Evolutionary conservation across 2,113 vertebrate species (phyloP).

Genomic region (Entelurus aequoreus): DNA sequence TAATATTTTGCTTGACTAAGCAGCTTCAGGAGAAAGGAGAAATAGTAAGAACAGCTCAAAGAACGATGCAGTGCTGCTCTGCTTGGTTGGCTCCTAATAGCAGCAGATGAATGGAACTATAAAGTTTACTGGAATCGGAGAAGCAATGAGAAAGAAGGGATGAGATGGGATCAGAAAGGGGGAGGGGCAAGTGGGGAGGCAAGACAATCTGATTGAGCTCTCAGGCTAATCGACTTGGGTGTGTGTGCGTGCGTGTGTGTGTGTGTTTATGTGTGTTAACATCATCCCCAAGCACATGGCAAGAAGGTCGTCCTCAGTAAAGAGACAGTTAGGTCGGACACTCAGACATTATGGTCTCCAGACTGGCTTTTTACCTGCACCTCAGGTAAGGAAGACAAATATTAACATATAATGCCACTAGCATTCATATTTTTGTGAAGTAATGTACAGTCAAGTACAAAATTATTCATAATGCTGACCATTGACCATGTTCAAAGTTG

Average conservation of each 20-base stretch:
- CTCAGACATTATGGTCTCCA: conserved; percentile 38
- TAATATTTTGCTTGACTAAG: background rate
- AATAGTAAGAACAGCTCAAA: background rate
- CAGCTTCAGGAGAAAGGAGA: background rate
- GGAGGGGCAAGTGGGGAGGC: conserved; percentile 36
- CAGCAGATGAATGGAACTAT: background rate
- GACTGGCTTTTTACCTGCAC: conserved; percentile 33
- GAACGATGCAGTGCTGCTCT: background rate
- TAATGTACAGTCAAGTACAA: no score
- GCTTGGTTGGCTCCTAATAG: background rate
- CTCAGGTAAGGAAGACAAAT: conserved; percentile 36
- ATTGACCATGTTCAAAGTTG: no score
- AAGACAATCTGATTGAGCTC: conserved; percentile 46
- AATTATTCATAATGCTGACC: no score
- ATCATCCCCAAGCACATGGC: conserved; percentile 24
- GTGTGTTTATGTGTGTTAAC: conserved; percentile 12
- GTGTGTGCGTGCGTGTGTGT: conserved; percentile 12
- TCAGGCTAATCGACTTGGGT: conserved; percentile 46
- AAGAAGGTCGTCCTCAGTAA: conserved; percentile 14
- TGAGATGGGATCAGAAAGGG: conserved; percentile 18
- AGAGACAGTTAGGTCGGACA: background rate
- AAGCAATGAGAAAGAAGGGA: background rate
- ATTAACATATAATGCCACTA: background rate
- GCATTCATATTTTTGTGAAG: background rate
- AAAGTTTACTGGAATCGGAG: background rate